Conservation (phyloP, 2,888 invertebrate genomes). For the Gastracanthus pulcherrimus region DNA sequence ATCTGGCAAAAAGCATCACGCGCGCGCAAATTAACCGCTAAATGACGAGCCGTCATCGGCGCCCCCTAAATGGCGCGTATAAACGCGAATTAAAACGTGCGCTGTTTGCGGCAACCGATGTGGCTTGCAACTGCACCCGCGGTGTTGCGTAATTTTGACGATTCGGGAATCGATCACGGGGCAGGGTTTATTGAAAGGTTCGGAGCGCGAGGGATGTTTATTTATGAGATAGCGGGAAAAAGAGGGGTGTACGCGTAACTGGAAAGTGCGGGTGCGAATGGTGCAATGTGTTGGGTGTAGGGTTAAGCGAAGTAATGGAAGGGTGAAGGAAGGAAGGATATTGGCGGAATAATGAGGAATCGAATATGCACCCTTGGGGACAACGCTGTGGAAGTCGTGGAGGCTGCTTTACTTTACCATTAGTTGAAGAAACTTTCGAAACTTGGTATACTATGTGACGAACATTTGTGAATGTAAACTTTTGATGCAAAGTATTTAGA, state of each 20-base stretch:
- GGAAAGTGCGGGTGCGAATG: background rate
- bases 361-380: background rate
- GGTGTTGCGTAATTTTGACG: background rate
- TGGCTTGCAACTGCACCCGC: too few relatives aligned
- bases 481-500: too few relatives aligned
- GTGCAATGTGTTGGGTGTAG: background rate
- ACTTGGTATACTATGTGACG: background rate
- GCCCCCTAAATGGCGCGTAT: background rate
- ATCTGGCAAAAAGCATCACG: background rate
- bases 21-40: background rate
- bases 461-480: too few relatives aligned
- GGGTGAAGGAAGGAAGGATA: background rate
- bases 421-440: background rate
- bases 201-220: background rate
- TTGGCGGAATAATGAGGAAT: background rate
- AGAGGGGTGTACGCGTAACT: background rate
- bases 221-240: background rate
- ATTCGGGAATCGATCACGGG: background rate
- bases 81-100: constrained; percentile 31
- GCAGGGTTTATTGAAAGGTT: background rate
- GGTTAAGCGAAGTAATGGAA: background rate
- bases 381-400: background rate
- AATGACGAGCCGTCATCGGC: background rate
- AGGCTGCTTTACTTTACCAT: background rate
- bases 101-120: constrained; percentile 20